These are phyloP conservation scores for Callopanchax toddi DNA, from an alignment of 2,113 vertebrate genomes.

Conservation along the genomic window DNA sequence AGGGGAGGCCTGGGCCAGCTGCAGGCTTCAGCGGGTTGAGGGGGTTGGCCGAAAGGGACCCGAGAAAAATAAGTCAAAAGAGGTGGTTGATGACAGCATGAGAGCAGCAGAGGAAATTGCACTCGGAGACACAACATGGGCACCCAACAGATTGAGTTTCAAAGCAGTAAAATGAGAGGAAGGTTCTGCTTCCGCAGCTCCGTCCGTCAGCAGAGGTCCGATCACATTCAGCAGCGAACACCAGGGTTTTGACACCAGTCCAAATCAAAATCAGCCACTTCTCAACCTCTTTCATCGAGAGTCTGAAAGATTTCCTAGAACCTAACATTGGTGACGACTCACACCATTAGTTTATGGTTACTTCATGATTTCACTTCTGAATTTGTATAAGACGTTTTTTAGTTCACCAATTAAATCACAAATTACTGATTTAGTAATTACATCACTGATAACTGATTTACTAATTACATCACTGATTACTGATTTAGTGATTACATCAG, in stretches of 20 bases:
- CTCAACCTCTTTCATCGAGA: not conserved
- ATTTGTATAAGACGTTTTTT: too few species aligned
- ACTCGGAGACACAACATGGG: constrained; percentile 77
- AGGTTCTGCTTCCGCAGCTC: constrained; percentile 59
- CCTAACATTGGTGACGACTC: too few species aligned
- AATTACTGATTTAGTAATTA: too few species aligned
- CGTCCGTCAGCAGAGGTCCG: not conserved
- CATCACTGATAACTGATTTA: too few species aligned
- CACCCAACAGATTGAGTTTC: constrained; percentile 75
- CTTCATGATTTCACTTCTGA: too few species aligned
- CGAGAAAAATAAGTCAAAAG: constrained; percentile 52
- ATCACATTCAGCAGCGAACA: not conserved
- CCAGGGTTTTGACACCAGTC: not conserved
- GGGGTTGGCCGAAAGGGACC: constrained; percentile 26
- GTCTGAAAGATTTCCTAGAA: too few species aligned
- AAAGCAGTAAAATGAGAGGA: constrained; percentile 58
- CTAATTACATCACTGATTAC: too few species aligned
- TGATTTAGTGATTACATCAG: too few species aligned
- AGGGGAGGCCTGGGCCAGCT: constrained; percentile 72
- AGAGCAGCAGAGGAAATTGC: constrained; percentile 72
- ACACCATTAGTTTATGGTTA: too few species aligned
- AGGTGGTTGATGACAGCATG: constrained; percentile 73
- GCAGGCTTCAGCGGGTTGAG: constrained; percentile 61
- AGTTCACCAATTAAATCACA: too few species aligned
- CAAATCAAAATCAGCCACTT: too few species aligned